Evolutionary conservation across 2,113 vertebrate species (phyloP).

Genomic region (Lophura nycthemera): DNA sequence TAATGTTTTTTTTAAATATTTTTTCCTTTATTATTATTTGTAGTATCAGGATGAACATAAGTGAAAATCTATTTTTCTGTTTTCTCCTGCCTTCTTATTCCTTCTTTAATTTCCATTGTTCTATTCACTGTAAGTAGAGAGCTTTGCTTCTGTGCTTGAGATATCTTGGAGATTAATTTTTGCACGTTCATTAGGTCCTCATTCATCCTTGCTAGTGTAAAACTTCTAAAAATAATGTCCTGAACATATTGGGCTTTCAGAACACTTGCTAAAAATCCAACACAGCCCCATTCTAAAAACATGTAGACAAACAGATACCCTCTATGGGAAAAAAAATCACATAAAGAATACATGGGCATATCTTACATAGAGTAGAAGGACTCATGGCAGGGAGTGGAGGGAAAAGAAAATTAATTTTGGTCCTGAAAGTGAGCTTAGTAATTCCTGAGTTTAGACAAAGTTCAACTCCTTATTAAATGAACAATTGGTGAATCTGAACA

Average conservation of each 20-base stretch:
- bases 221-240: background rate
- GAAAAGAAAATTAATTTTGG: background rate
- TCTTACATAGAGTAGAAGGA: background rate
- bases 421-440: background rate
- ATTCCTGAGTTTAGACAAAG: constrained; percentile 1
- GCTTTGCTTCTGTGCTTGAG: background rate
- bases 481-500: constrained; percentile 1
- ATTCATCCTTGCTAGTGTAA: background rate
- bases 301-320: background rate
- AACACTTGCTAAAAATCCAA: background rate
- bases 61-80: background rate
- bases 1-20: background rate
- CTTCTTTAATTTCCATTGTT: background rate
- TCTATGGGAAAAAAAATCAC: background rate
- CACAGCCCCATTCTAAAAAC: background rate
- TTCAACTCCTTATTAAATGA: constrained; percentile 5
- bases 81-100: background rate
- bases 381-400: background rate
- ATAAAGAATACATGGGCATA: background rate
- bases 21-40: background rate
- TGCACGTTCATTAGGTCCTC: background rate
- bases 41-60: background rate
- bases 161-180: background rate
- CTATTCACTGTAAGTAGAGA: background rate
- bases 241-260: background rate